phyloP scores from a whole-genome alignment of 1,140 invertebrate species.

The Cydia amplana region DNA sequence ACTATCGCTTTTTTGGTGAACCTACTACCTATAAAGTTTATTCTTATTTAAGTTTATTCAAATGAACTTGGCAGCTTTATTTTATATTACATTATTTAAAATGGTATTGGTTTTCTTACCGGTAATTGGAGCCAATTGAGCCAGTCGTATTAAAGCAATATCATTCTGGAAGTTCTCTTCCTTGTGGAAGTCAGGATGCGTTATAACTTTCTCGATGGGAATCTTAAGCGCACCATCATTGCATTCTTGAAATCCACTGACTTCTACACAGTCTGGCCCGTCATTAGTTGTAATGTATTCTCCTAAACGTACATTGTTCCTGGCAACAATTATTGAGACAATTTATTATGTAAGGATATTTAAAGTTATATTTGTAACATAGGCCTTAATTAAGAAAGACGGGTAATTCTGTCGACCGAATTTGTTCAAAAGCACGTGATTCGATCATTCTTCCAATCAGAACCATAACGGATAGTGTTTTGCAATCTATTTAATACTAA shows the following conservation, averaged over 20 bases:
- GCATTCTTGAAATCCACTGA: neutral
- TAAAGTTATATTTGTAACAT: neutral
- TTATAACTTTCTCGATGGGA: slow-evolving; percentile 24
- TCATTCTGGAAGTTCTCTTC: neutral
- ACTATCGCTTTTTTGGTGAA: no score
- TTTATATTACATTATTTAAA: neutral
- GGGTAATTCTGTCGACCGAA: no score
- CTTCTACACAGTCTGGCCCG: slow-evolving; percentile 2
- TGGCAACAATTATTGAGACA: neutral
- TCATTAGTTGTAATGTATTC: slow-evolving; percentile 18
- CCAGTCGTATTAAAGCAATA: slow-evolving; percentile 22
- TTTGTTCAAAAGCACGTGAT: no score
- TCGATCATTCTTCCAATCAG: no score
- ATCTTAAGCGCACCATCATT: neutral
- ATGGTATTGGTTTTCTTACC: neutral
- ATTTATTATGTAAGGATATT: neutral
- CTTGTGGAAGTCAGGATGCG: neutral
- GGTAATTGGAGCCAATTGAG: neutral
- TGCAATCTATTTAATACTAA: no score
- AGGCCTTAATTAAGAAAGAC: no score
- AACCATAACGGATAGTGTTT: no score
- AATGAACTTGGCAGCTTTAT: neutral
- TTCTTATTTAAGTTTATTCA: neutral
- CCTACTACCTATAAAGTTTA: neutral
- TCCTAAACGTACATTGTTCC: neutral